Conservation (phyloP, 2,113 vertebrate genomes). For the Eudyptes chrysolophus region DNA sequence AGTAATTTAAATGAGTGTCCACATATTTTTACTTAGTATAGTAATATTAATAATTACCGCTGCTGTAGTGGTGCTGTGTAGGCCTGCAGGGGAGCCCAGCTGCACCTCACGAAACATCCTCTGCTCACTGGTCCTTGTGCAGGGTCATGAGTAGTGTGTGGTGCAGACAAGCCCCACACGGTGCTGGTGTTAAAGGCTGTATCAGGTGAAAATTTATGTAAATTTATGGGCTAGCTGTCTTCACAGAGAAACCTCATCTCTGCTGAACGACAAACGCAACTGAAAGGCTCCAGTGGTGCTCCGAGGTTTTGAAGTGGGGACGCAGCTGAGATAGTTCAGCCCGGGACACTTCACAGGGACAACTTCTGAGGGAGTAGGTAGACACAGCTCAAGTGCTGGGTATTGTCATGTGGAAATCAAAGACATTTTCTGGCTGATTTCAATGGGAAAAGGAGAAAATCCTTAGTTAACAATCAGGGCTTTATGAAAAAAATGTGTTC, state of each 20-base stretch:
- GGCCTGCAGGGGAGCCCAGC: neutral
- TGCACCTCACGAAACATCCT: neutral
- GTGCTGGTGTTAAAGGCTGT: neutral
- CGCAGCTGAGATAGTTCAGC: neutral
- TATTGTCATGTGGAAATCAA: neutral
- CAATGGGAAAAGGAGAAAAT: neutral
- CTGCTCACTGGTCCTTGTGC: neutral
- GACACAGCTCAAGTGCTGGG: neutral
- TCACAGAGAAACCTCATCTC: neutral
- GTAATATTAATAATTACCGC: neutral
- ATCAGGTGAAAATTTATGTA: neutral
- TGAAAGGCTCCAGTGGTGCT: neutral
- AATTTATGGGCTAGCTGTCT: neutral
- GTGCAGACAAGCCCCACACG: neutral
- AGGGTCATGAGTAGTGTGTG: neutral
- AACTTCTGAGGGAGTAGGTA: neutral
- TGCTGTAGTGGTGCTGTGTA: accelerated
- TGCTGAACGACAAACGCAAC: neutral
- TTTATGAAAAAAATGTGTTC: neutral
- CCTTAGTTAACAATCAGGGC: neutral
- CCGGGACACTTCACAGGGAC: accelerated
- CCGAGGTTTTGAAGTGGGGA: neutral
- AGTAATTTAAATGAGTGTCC: neutral
- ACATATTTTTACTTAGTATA: neutral
- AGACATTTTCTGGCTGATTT: neutral